phyloP scores from a whole-genome alignment of 2,888 invertebrate species.

The Standfussiana lucernea region DNA sequence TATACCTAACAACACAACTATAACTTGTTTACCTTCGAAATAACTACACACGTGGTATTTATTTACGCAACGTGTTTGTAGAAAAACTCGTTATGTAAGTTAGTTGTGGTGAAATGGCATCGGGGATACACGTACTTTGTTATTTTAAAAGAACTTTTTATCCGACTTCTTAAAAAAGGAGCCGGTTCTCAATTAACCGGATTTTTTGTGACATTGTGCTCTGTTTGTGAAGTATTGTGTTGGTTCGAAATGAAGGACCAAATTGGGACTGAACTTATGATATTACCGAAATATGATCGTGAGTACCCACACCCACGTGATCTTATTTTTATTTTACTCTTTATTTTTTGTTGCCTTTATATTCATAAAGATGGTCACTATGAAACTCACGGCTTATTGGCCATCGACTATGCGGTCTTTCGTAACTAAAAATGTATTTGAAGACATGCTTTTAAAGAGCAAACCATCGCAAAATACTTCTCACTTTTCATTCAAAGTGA shows the following conservation, averaged over 20 bases:
- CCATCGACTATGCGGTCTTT: neutral
- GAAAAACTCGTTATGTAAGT: neutral
- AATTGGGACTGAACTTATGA: constrained; percentile 34
- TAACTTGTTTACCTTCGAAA: constrained; percentile 45
- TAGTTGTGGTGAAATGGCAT: constrained; percentile 31
- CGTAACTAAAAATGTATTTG: neutral
- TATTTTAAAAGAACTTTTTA: neutral
- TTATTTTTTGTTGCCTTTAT: neutral
- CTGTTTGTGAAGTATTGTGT: constrained; percentile 1
- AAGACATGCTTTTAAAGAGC: neutral
- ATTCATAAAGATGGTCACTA: neutral
- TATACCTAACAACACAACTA: neutral
- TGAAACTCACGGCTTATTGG: neutral
- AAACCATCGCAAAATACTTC: neutral
- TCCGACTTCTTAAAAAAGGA: neutral
- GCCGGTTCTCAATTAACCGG: neutral
- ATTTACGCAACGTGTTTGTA: constrained; percentile 19
- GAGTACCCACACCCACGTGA: neutral
- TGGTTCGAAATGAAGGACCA: constrained; percentile 36
- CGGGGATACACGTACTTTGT: neutral
- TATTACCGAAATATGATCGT: constrained; percentile 33
- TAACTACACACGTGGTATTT: constrained; percentile 47
- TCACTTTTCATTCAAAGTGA: neutral
- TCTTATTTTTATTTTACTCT: neutral
- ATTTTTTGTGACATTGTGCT: neutral